Percentiles rank a stretch among this genome's conserved stretches.
These are phyloP conservation scores for Cladorhizidae sp. DNA, from an alignment of 37 sponge, comb jelly and placozoan genomes.

Conservation along the genomic window DNA sequence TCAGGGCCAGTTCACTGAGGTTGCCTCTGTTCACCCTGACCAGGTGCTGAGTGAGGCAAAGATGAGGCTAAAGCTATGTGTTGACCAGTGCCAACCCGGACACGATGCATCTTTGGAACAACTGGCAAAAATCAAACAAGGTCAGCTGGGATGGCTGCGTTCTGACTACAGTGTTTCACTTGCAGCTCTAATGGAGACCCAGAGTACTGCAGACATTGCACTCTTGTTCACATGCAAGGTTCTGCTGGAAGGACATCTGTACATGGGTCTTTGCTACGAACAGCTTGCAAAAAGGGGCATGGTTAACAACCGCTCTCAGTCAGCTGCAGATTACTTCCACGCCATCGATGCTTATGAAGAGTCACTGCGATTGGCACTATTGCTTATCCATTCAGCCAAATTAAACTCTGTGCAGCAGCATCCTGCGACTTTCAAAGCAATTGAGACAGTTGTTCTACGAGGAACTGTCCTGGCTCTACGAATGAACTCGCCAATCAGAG, in stretches of 20 bases:
- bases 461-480: constrained; percentile 29
- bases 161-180: constrained; percentile 16
- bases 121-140: constrained; percentile 37
- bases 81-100: constrained; percentile 36
- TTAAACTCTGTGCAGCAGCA: constrained; percentile 17
- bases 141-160: constrained; percentile 43
- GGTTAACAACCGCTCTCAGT: neutral
- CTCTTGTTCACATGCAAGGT: constrained; percentile 57
- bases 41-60: constrained; percentile 15
- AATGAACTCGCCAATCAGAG: constrained; percentile 12
- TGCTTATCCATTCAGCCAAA: constrained; percentile 13
- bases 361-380: constrained; percentile 17
- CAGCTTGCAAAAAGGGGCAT: neutral
- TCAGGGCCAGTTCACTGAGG: constrained; percentile 3
- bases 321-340: neutral
- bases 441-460: constrained; percentile 22
- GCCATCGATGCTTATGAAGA: constrained; percentile 59
- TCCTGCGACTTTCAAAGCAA: constrained; percentile 35
- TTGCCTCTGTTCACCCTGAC: constrained; percentile 23
- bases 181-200: constrained; percentile 3
- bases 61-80: constrained; percentile 9
- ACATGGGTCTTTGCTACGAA: constrained; percentile 40
- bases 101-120: constrained; percentile 41
- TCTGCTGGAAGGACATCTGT: constrained; percentile 41
- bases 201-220: constrained; percentile 12